Base-by-base conservation (phyloP, 2,888 invertebrate genomes). In the Stictocephala bisonia region DNA sequence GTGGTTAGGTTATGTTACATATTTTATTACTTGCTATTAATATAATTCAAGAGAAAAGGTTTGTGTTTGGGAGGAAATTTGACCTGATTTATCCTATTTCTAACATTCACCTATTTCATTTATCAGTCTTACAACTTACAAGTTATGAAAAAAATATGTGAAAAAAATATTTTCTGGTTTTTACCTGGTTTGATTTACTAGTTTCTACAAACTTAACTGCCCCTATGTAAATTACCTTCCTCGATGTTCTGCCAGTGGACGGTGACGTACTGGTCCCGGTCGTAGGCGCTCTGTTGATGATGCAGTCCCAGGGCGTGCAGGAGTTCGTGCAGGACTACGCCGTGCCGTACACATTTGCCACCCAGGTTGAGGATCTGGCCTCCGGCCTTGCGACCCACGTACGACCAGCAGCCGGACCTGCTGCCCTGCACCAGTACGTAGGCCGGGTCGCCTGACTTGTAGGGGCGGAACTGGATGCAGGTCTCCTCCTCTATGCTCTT, bases 371-470 rank as follows among this genome's bases (percentile, higher is more conserved):
- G 81, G 0, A 86, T 86, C 82, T 91, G 91, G 2, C 88, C 87
- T 0, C 88, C 87, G 1, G 87, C 87, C 15, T 84, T 83, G 40
- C 87, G 84, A 0, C 91, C 91, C 2, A 91, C 89, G 78, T 87
- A 86, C 1, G 90, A 90, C 85, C 89, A 90, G 80, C 91, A 91
- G n/a, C 91, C 89, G 0, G 87, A 83, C 44, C 44, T 64, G 48
- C 78, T 76, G 31, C 82, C 80, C 80, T 87, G 86, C 74, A 90
- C 84, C 15, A 85, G 83, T 7, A 91, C 83, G 82, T 87, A 91
- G 80, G 89, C 87, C 9, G 82, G 81, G 78, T 90, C 88, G 0
- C 84, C 84, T 74, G 86, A 83, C 58, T 86, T 84, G 72, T 86
- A 87, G 0, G 88, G 88, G 0, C 88, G 86, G 79, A 91, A 90